A percentile compares a stretch with the other conserved stretches of the same genome.
phyloP scores from a whole-genome alignment of 1,140 invertebrate genomes.

The Drosophila funebris region DNA sequence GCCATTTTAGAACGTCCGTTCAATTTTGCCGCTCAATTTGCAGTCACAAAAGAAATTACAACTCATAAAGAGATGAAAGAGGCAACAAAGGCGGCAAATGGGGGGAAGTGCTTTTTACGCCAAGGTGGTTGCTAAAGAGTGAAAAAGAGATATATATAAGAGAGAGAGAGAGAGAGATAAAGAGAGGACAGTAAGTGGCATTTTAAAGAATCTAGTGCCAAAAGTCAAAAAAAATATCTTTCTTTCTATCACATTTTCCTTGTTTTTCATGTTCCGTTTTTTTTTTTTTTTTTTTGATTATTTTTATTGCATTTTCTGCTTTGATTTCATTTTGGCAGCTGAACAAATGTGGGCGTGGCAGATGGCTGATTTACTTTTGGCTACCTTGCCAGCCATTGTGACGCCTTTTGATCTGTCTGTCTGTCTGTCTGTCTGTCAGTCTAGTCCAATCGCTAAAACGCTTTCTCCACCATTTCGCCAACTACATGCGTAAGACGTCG shows the following conservation, averaged over 20 bases:
- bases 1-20: conserved; percentile 50
- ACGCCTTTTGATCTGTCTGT: conserved; percentile 30
- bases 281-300: conserved; percentile 43
- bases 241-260: not conserved
- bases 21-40: conserved; percentile 72
- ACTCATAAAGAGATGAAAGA: conserved; percentile 74
- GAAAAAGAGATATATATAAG: too few species aligned
- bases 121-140: not conserved
- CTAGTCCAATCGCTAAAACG: not conserved
- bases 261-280: conserved; percentile 4
- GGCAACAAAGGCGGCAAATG: not conserved
- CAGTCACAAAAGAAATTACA: conserved; percentile 72
- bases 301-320: conserved; percentile 45
- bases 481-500: not conserved
- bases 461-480: not conserved
- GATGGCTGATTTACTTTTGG: not conserved
- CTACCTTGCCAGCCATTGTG: conserved; percentile 34
- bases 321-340: conserved; percentile 42
- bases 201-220: conserved; percentile 38
- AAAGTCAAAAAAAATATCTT: conserved; percentile 30
- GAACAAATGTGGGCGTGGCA: conserved; percentile 18
- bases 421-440: not conserved
- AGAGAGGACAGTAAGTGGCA: conserved; percentile 16
- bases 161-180: not conserved
- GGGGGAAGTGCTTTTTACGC: not conserved